Base-by-base conservation (phyloP, 2,113 vertebrate species). In the Cyrtonyx montezumae region DNA sequence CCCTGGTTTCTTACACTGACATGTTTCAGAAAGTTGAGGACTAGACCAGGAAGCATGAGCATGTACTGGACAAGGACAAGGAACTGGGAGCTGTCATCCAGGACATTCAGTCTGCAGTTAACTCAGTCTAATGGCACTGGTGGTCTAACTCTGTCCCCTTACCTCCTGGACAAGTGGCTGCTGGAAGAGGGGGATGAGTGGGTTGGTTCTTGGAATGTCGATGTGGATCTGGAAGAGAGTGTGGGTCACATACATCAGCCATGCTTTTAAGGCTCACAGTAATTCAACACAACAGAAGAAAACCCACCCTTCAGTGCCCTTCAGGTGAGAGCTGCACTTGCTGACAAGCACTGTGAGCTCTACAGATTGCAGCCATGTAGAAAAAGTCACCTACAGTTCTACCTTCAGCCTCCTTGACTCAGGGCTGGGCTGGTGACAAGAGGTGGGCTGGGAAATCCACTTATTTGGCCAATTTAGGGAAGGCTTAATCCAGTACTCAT, bases 201-300 rank as follows among this genome's bases (percentile, higher is more conserved):
- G 99, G 94, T 99, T 99, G 36, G 99, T 99, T 97, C 99, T 98
- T 65, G 99, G 99, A 97, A 99, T 99, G 98, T 99, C 99, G 19
- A 99, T 99, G 97, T 99, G 99, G 96, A 99, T 99, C 99, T 99
- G 97, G 93, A 97, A 97, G 51, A 96, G 45, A 96, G 14, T 5
- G 15, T 9, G 56, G 46, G 80, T 93, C 84, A 79, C 25, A 82
- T 8, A n/a, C 20, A 70, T 28, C 59, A 79, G 79, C n/a, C 6
- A 0, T 34, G 61, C 79, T 55, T 71, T 56, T 8, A n/a, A 13
- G 59, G 53, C 30, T 12, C 34, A 75, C 26, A 61, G 0, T 30
- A 91, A 84, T 22, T 78, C 67, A 65, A 49, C 61, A 34, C n/a
- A 25, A 17, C 23, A 45, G n/a, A 46, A 17, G 25, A 32, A 7